Evolutionary conservation across 2,888 invertebrate species (phyloP).

Genomic region (Tipula helvola): DNA sequence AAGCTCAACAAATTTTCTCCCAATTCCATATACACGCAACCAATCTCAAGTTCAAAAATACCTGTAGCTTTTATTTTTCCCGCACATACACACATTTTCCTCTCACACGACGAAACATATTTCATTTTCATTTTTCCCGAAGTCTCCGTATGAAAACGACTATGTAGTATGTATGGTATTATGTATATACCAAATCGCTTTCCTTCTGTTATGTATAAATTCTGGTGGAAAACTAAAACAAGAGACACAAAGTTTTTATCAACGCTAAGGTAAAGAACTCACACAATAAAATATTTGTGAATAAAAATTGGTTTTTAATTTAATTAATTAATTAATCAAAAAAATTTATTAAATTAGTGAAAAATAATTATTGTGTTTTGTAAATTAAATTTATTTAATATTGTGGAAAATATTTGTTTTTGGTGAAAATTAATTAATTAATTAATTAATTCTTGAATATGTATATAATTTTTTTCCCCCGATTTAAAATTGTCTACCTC

Average conservation of each 20-base stretch:
- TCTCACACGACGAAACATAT: neutral
- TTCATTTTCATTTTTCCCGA: neutral
- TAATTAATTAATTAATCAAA: neutral
- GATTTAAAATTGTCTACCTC: neutral
- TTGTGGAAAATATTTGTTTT: neutral
- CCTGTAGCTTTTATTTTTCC: neutral
- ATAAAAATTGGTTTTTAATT: neutral
- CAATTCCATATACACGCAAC: neutral
- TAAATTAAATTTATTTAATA: neutral
- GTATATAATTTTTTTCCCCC: neutral
- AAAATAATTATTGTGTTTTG: neutral
- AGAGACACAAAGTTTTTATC: neutral
- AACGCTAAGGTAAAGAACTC: constrained; percentile 4
- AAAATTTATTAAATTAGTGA: neutral
- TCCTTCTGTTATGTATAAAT: neutral
- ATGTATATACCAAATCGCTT: neutral
- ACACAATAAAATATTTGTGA: neutral
- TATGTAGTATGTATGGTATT: neutral
- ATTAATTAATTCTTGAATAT: neutral
- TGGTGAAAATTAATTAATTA: neutral
- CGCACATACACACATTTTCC: neutral
- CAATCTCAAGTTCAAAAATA: neutral
- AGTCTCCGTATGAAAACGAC: neutral
- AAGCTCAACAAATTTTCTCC: neutral
- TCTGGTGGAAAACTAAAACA: neutral